Evolutionary conservation across 2,113 vertebrate species (phyloP).

Genomic region (Isichthys henryi): DNA sequence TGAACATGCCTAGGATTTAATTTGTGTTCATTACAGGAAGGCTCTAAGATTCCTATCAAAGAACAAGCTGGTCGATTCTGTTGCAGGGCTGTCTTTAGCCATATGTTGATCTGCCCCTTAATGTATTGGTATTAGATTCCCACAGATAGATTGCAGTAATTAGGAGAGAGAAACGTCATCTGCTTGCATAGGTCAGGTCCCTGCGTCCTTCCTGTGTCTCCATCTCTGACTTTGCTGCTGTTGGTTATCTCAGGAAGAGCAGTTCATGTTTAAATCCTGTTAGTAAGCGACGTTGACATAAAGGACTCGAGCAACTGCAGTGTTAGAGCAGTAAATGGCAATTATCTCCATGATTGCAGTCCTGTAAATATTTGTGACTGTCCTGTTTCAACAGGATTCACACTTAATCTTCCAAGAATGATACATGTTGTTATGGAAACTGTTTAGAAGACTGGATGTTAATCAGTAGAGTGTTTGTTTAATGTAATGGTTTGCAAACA

Average conservation of each 20-base stretch:
- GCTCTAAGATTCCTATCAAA: not conserved
- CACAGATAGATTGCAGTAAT: not conserved
- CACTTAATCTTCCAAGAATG: not conserved
- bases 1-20: not conserved
- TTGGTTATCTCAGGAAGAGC: not conserved
- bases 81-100: not conserved
- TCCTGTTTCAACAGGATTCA: not conserved
- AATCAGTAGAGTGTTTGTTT: not conserved
- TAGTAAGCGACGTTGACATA: not conserved
- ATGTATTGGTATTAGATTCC: not conserved
- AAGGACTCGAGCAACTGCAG: not conserved
- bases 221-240: not conserved
- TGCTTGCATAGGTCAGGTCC: not conserved
- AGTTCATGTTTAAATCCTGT: not conserved
- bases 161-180: not conserved
- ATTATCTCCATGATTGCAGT: not conserved
- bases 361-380: not conserved
- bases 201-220: not conserved
- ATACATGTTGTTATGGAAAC: not conserved
- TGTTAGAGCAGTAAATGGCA: not conserved
- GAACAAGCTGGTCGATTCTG: not conserved
- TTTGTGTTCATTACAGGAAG: not conserved
- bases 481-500: not conserved
- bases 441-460: not conserved
- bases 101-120: not conserved